These are phyloP conservation scores for Apogon hyalosoma DNA, from an alignment of 2,797 vertebrate species.

Conservation along the genomic window DNA sequence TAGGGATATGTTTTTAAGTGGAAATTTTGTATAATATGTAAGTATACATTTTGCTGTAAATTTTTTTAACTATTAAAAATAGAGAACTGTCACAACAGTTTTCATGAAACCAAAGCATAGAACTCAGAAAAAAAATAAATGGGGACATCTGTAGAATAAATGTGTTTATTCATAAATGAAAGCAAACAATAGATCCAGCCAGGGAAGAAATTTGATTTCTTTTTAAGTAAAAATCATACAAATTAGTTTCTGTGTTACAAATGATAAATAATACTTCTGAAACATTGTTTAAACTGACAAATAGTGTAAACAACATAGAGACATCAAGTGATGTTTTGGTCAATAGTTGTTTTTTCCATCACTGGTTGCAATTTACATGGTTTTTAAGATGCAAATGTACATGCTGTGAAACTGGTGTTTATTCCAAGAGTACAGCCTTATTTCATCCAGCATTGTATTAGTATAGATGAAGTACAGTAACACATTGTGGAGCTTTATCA, in stretches of 20 bases:
- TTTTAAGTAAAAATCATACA: constrained; percentile 80
- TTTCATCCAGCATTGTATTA: constrained; percentile 54
- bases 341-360: constrained; percentile 37
- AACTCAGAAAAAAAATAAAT: constrained; percentile 30
- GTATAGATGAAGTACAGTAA: constrained; percentile 36
- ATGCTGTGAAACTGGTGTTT: constrained; percentile 46
- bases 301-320: constrained; percentile 74
- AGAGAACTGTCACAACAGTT: constrained; percentile 19
- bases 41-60: constrained; percentile 36
- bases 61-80: constrained; percentile 34
- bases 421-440: constrained; percentile 35
- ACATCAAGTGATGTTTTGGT: constrained; percentile 72
- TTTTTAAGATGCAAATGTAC: constrained; percentile 50
- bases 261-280: constrained; percentile 77
- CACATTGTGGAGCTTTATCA: constrained; percentile 25
- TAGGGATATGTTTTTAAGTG: constrained; percentile 38
- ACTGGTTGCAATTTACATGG: constrained; percentile 40
- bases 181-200: constrained; percentile 75
- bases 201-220: constrained; percentile 61
- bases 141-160: constrained; percentile 56
- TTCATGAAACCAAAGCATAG: constrained; percentile 19
- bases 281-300: constrained; percentile 68
- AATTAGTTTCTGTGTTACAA: constrained; percentile 81
- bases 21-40: constrained; percentile 59
- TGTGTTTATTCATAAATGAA: constrained; percentile 83